Evolutionary conservation across 2,797 vertebrate genomes (phyloP).

Genomic region (Sebastes alutus): DNA sequence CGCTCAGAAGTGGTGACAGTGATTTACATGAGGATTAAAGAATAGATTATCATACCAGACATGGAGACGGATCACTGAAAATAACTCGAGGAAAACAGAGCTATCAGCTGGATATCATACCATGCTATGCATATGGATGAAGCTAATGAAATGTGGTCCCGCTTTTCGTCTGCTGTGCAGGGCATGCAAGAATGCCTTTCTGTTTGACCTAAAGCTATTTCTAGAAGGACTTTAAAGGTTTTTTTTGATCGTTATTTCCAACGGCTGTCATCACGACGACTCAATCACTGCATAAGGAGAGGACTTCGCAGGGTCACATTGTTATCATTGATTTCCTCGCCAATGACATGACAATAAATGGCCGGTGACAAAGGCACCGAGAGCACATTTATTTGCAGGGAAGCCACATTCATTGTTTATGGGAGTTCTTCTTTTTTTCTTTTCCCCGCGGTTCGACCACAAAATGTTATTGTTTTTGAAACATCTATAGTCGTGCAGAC

Average conservation of each 20-base stretch:
- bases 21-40: slow-evolving; percentile 73
- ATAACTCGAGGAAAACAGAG: slow-evolving; percentile 50
- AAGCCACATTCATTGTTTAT: slow-evolving; percentile 1
- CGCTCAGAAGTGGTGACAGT: slow-evolving; percentile 30
- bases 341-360: slow-evolving; percentile 47
- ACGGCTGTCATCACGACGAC: slow-evolving; percentile 40
- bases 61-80: slow-evolving; percentile 43
- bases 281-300: slow-evolving; percentile 36
- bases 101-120: slow-evolving; percentile 46
- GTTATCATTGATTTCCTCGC: slow-evolving; percentile 57
- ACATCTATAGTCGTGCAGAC: slow-evolving; percentile 19
- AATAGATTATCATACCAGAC: slow-evolving; percentile 70
- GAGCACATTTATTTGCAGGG: neutral
- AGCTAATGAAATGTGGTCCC: slow-evolving; percentile 3
- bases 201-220: slow-evolving; percentile 52
- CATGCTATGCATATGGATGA: slow-evolving; percentile 50
- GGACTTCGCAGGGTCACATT: slow-evolving; percentile 64
- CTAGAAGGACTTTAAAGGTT: slow-evolving; percentile 57
- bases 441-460: neutral
- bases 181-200: neutral
- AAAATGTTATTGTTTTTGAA: slow-evolving; percentile 33
- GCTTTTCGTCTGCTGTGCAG: slow-evolving; percentile 7
- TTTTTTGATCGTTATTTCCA: slow-evolving; percentile 63
- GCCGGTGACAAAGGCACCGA: slow-evolving; percentile 22
- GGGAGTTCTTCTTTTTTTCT: neutral